phyloP scores from a whole-genome alignment of 2,888 invertebrate species.

The Epinotia bilunana region DNA sequence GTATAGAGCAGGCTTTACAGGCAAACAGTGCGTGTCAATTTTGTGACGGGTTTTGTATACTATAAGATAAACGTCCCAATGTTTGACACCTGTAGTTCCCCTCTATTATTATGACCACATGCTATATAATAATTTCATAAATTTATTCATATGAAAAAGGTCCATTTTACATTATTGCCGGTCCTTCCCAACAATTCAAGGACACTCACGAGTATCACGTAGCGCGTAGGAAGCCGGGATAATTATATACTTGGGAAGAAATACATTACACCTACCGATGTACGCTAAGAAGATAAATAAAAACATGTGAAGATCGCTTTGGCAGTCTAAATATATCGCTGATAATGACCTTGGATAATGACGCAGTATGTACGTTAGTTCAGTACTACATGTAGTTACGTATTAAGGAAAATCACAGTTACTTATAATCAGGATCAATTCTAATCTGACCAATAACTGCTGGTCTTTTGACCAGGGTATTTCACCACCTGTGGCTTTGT shows the following conservation, averaged over 20 bases:
- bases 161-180: background rate
- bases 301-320: constrained; percentile 24
- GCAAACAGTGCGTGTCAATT: background rate
- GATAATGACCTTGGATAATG: constrained; percentile 30
- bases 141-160: background rate
- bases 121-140: background rate
- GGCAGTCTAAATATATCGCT: constrained; percentile 17
- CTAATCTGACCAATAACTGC: too few relatives aligned
- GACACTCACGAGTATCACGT: constrained; percentile 12
- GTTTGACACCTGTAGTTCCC: too few relatives aligned
- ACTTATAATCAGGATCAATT: background rate
- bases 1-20: too few relatives aligned
- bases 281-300: constrained; percentile 11
- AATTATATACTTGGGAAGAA: background rate
- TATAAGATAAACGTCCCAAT: background rate
- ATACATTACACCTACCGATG: background rate
- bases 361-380: background rate
- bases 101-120: too few relatives aligned
- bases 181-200: background rate
- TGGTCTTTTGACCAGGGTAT: too few relatives aligned
- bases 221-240: background rate
- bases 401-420: background rate
- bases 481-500: too few relatives aligned
- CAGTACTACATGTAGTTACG: background rate
- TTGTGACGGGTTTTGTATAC: background rate